phyloP scores from a whole-genome alignment of 2,113 vertebrate species.

The Eonycteris spelaea region DNA sequence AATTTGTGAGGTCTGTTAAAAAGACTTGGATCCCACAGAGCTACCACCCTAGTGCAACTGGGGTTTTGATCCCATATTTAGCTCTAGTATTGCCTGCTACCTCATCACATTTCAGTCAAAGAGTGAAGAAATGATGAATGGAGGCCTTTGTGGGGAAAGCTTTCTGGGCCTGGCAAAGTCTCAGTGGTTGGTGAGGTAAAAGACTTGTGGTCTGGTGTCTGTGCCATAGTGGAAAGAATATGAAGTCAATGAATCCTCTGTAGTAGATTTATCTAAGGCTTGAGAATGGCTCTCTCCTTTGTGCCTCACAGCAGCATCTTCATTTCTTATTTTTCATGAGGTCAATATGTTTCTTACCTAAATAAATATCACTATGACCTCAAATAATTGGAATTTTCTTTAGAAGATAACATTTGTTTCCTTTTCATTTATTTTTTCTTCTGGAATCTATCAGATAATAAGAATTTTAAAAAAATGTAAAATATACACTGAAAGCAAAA shows the following conservation, averaged over 20 bases:
- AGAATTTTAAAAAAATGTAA: background rate
- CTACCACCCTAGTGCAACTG: conserved; percentile 55
- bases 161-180: conserved; percentile 52
- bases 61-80: conserved; percentile 75
- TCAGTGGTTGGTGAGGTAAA: conserved; percentile 75
- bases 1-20: conserved; percentile 52
- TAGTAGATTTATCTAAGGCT: conserved; percentile 47
- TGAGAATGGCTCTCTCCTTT: conserved; percentile 55
- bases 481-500: background rate
- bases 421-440: background rate
- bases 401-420: background rate
- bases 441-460: background rate
- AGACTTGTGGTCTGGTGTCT: conserved; percentile 59
- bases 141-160: conserved; percentile 59
- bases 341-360: background rate
- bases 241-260: conserved; percentile 53
- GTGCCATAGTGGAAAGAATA: conserved; percentile 77
- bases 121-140: conserved; percentile 70
- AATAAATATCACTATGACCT: background rate
- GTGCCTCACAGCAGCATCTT: background rate
- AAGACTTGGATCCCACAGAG: conserved; percentile 43
- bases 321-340: background rate
- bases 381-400: background rate
- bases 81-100: conserved; percentile 38
- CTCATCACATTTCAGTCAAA: conserved; percentile 66